Evolutionary conservation across 2,888 invertebrate genomes (phyloP).

Genomic region (Anthophora plumipes): DNA sequence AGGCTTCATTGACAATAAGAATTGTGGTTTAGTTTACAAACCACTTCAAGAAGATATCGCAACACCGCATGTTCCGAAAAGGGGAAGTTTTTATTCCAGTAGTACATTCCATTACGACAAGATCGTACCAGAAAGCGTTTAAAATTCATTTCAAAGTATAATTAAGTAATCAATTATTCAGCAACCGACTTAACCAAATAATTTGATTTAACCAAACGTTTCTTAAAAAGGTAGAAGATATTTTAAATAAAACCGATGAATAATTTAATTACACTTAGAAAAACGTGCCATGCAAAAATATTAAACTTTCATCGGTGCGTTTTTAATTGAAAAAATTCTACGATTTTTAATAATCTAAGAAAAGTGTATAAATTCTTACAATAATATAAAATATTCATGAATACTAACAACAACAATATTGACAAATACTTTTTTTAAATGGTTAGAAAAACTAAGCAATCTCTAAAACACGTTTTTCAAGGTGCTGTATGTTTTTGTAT

Average conservation of each 20-base stretch:
- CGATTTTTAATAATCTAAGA: not conserved
- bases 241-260: conserved; percentile 9
- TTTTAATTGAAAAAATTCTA: not conserved
- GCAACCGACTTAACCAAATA: not conserved
- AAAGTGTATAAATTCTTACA: not conserved
- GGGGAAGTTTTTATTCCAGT: conserved; percentile 86
- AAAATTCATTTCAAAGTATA: conserved; percentile 71
- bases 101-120: conserved; percentile 88
- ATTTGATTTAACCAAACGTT: conserved; percentile 2
- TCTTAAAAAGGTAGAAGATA: not conserved
- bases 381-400: conserved; percentile 9
- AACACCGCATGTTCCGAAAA: conserved; percentile 88
- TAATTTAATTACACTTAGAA: conserved; percentile 13
- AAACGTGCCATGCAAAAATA: conserved; percentile 6
- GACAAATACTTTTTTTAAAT: not conserved
- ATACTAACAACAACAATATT: not conserved
- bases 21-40: conserved; percentile 91
- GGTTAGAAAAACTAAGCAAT: not conserved
- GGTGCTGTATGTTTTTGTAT: conserved; percentile 10
- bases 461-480: conserved; percentile 19
- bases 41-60: conserved; percentile 91
- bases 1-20: conserved; percentile 86
- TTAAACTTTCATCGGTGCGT: not conserved
- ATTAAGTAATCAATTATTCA: conserved; percentile 42
- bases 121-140: conserved; percentile 88